Evolutionary conservation across 2,113 vertebrate species (phyloP).

Genomic region (Mellivora capensis): DNA sequence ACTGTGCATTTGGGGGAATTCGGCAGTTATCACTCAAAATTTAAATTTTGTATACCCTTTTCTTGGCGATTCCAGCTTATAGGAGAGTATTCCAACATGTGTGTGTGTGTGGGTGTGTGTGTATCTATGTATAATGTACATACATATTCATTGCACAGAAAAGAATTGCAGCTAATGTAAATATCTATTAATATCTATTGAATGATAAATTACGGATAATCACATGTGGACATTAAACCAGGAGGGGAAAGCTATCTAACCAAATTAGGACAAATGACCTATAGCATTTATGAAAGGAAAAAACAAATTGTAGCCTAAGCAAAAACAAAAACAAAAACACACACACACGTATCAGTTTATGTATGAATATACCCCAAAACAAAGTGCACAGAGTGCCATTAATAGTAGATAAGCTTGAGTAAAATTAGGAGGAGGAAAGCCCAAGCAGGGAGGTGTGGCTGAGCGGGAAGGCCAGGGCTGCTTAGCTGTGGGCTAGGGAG

Average conservation of each 20-base stretch:
- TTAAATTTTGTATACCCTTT: neutral
- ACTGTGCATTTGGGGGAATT: neutral
- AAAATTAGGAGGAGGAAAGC: neutral
- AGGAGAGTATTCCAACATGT: neutral
- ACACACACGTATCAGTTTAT: neutral
- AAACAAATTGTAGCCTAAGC: neutral
- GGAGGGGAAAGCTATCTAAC: neutral
- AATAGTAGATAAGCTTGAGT: neutral
- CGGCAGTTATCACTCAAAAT: neutral
- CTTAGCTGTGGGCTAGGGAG: neutral
- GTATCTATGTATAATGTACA: neutral
- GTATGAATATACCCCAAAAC: neutral
- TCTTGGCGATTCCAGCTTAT: neutral
- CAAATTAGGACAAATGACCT: neutral
- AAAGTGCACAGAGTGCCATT: neutral
- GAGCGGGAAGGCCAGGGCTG: neutral
- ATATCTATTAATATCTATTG: neutral
- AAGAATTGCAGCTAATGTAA: neutral
- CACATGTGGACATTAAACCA: neutral
- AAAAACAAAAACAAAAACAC: neutral
- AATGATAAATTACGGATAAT: conserved; percentile 4
- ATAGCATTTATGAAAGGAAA: neutral
- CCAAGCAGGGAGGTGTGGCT: neutral
- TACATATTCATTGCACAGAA: neutral
- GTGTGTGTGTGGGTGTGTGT: too few relatives aligned